Evolutionary conservation across 2,113 vertebrate species (phyloP), one percentile per base, ranked within the genome.

Genomic region (Raja brachyura): DNA sequence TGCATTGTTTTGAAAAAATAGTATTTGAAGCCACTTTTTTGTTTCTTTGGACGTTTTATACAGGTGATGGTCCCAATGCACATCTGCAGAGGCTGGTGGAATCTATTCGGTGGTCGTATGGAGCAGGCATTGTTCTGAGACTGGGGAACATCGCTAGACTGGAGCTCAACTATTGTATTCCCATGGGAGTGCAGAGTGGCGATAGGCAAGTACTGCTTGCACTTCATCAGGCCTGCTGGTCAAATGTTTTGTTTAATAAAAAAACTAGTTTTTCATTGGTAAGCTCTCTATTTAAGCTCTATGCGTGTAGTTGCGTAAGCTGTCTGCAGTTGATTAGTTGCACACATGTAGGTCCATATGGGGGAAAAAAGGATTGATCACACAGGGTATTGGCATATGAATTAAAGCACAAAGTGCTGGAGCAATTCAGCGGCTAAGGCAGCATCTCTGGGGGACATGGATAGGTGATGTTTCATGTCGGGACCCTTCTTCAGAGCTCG

Each of bases 131-230:
- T 0, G 97, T 99, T 59, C 97, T 99, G 31, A 95, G 98, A 3
- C 97, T 99, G 0, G 98, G 98, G 18, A 99, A 99, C 96, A 99
- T 99, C 0, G 98, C 98, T 9, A 95, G 98, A n/a, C 95, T 99
- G 94, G 98, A 99, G 90, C 98, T 99, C 2, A 99, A 99, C 94
- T 99, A 99, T 95, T 99, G 98, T 90, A 94, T 99, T 94, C 98
- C 98, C 85, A 99, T 99, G 98, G 98, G 98, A 63, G 98, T 98
- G 22, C 98, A 99, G 96, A 94, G 94, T 18, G 98, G 98, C 31
- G 98, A 99, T 97, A 98, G 98, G 98, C 99, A 95, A 22, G 93
- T 66, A 48, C 14, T 3, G 48, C 48, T 61, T 88, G 70, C 28
- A 18, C n/a, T 18, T 22, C 25, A 1, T 63, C 20, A 5, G 56